A percentile compares a stretch with the other conserved stretches of the same genome.
Conservation (phyloP, 1,140 invertebrate species). For the Penaeus chinensis region DNA sequence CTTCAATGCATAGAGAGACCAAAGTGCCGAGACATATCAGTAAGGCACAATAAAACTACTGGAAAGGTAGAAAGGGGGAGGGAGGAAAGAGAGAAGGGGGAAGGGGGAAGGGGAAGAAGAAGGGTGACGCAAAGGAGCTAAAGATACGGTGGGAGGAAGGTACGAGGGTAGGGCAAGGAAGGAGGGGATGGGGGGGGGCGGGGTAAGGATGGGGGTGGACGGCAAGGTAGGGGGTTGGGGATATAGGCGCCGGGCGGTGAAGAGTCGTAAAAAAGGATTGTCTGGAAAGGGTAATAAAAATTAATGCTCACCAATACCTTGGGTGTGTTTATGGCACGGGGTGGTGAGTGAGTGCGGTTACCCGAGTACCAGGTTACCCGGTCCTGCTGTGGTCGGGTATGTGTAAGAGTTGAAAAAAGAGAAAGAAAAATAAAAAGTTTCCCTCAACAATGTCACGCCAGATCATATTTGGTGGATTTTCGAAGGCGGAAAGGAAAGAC, state of each 20-base stretch:
- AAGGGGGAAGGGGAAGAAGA: neutral
- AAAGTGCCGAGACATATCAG: neutral
- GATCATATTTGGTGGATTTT: too few species aligned
- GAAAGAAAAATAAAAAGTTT: too few species aligned
- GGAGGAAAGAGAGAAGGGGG: neutral
- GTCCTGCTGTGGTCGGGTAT: too few species aligned
- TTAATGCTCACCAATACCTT: slow-evolving; percentile 47
- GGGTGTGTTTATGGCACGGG: slow-evolving; percentile 38
- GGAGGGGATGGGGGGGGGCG: neutral
- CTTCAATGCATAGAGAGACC: neutral
- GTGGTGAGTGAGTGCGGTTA: slow-evolving; percentile 6
- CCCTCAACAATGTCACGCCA: too few species aligned
- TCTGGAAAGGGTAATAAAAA: slow-evolving; percentile 40
- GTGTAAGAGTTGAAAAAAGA: too few species aligned
- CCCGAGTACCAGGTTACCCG: too few species aligned
- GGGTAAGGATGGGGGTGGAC: neutral
- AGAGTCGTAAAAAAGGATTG: slow-evolving; percentile 42
- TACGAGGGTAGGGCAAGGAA: slow-evolving; percentile 5
- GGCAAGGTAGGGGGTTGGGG: neutral
- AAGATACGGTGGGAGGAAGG: slow-evolving; percentile 14
- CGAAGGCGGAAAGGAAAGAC: too few species aligned
- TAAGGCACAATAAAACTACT: neutral
- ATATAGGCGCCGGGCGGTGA: neutral
- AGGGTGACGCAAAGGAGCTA: slow-evolving; percentile 17
- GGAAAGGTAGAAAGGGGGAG: neutral